A percentile compares a stretch with the other conserved stretches of the same genome.
Conservation (phyloP, 2,888 invertebrate genomes). For the Criorhina ranunculi region DNA sequence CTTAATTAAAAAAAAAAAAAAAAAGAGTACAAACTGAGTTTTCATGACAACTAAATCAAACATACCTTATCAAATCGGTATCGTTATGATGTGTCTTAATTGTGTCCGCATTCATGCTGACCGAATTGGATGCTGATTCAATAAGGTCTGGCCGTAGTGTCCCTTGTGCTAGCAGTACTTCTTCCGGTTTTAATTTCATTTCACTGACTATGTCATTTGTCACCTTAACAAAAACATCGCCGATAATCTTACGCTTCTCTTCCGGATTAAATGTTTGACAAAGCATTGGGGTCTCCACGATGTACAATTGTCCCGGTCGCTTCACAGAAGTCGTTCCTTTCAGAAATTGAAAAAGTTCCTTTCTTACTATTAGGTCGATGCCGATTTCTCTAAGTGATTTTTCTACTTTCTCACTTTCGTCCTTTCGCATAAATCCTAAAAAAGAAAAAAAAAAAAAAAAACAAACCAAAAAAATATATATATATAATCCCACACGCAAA, state of each 20-base stretch:
- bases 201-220: slow-evolving; percentile 95
- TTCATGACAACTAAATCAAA: slow-evolving; percentile 8
- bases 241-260: slow-evolving; percentile 99
- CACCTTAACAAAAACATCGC: slow-evolving; percentile 98
- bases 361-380: slow-evolving; percentile 91
- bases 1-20: too few species aligned
- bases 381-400: slow-evolving; percentile 93
- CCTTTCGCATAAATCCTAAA: slow-evolving; percentile 95
- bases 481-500: background rate
- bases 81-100: slow-evolving; percentile 99
- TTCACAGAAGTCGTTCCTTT: slow-evolving; percentile 94
- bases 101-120: slow-evolving; percentile 94
- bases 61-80: slow-evolving; percentile 94
- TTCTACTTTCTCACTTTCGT: slow-evolving; percentile 95
- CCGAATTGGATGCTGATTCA: slow-evolving; percentile 96
- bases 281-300: slow-evolving; percentile 90
- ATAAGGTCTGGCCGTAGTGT: slow-evolving; percentile 99
- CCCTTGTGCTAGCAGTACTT: slow-evolving; percentile 97
- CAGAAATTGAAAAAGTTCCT: slow-evolving; percentile 89
- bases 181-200: slow-evolving; percentile 94
- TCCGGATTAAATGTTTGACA: slow-evolving; percentile 96
- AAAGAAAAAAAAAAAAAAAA: slow-evolving; percentile 31
- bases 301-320: slow-evolving; percentile 85
- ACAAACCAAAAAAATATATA: background rate
- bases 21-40: too few species aligned